These are phyloP conservation scores for Neosalanx taihuensis DNA, from an alignment of 2,797 vertebrate species.

Conservation along the genomic window DNA sequence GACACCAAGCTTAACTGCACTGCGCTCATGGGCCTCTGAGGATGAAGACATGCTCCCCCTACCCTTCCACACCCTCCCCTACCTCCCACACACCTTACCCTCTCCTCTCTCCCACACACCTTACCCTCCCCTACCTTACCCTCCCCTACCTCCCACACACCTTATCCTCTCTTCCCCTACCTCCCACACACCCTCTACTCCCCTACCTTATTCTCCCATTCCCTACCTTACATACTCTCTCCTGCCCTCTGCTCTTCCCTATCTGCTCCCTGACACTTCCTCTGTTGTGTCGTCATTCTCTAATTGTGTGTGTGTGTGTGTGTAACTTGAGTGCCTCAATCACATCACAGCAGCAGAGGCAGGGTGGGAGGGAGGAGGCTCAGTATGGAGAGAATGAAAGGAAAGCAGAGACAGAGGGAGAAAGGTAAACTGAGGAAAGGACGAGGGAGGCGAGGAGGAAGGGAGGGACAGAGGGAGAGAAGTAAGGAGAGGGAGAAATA, in stretches of 20 bases:
- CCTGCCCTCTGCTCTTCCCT: not conserved
- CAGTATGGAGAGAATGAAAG: not conserved
- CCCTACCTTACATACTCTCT: too few relatives aligned
- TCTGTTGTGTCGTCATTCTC: conserved; percentile 6
- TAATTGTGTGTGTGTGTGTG: not conserved
- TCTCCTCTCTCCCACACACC: too few relatives aligned
- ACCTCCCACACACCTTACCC: not conserved
- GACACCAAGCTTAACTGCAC: not conserved
- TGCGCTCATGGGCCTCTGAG: not conserved
- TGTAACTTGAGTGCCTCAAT: conserved; percentile 17
- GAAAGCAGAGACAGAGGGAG: not conserved
- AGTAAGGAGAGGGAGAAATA: conserved; percentile 1
- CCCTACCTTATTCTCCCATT: too few relatives aligned
- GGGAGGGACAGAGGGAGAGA: not conserved
- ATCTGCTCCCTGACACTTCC: conserved; percentile 10
- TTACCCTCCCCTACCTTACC: not conserved
- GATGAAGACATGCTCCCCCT: not conserved
- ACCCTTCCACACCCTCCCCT: not conserved
- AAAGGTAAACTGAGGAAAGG: too few relatives aligned
- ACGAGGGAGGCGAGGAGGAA: not conserved
- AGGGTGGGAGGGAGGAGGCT: not conserved
- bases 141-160: not conserved
- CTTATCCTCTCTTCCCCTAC: not conserved
- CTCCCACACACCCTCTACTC: not conserved
- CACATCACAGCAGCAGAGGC: not conserved